Evolutionary conservation across 2,113 vertebrate genomes (phyloP).

Genomic region (Irena cyanogastra): DNA sequence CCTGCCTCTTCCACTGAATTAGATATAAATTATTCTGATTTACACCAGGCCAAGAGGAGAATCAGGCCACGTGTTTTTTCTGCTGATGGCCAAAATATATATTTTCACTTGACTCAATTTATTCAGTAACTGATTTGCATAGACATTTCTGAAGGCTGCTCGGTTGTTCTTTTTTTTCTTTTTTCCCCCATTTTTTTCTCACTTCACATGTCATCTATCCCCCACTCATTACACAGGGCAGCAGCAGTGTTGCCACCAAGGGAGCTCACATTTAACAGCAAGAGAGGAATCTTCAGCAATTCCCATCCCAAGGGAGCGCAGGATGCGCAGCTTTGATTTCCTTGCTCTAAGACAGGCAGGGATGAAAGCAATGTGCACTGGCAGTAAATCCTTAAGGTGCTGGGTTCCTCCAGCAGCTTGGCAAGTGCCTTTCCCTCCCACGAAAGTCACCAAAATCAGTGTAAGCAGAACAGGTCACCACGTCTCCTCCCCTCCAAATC

Average conservation of each 20-base stretch:
- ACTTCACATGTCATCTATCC: neutral
- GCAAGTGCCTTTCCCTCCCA: neutral
- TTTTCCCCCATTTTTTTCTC: neutral
- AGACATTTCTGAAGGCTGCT: slow-evolving; percentile 11
- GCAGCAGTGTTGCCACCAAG: too few species aligned
- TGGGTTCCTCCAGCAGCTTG: neutral
- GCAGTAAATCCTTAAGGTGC: neutral
- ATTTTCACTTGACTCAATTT: neutral
- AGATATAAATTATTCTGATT: neutral
- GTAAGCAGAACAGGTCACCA: neutral
- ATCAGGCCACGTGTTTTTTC: neutral
- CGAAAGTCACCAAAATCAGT: neutral
- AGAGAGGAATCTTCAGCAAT: neutral
- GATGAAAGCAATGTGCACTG: neutral
- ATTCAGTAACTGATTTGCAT: slow-evolving; percentile 36
- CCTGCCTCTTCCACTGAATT: neutral
- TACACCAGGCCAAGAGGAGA: neutral
- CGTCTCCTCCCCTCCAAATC: neutral
- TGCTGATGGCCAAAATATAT: neutral
- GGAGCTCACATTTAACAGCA: slow-evolving; percentile 21
- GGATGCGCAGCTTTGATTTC: slow-evolving; percentile 25
- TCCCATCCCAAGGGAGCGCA: neutral
- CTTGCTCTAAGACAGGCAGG: slow-evolving; percentile 1
- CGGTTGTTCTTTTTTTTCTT: neutral
- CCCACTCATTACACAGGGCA: neutral